These are phyloP conservation scores for Opisthograptis luteolata DNA, from an alignment of 2,888 invertebrate genomes.

Conservation along the genomic window DNA sequence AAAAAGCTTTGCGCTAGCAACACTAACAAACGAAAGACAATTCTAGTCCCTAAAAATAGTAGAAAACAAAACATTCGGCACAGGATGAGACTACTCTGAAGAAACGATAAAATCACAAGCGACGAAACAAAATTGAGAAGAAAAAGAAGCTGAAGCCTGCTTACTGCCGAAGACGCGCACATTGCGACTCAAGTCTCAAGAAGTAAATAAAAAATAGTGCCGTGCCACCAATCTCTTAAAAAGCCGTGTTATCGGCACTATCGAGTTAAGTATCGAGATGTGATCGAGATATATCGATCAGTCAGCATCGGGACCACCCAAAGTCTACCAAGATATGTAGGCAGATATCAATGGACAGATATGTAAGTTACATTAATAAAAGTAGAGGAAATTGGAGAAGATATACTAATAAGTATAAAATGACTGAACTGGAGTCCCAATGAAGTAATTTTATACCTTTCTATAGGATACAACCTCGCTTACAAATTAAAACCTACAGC, in stretches of 20 bases:
- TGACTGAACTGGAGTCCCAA: neutral
- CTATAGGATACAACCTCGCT: neutral
- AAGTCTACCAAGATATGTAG: conserved; percentile 30
- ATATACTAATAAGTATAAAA: conserved; percentile 23
- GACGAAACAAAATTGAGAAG: neutral
- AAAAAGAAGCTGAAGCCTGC: conserved; percentile 1
- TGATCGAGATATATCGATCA: conserved; percentile 52
- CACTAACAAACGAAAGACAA: neutral
- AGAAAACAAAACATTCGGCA: neutral
- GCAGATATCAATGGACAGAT: conserved; percentile 15
- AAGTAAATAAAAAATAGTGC: conserved; percentile 29
- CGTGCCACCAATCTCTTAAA: conserved; percentile 32
- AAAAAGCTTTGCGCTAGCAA: too few species aligned
- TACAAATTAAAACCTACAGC: too few species aligned
- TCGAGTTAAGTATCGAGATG: conserved; percentile 48
- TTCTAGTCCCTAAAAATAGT: too few species aligned
- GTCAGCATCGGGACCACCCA: conserved; percentile 66
- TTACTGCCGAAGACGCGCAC: conserved; percentile 1
- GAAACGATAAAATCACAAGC: neutral
- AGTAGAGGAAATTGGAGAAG: conserved; percentile 24
- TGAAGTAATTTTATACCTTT: neutral
- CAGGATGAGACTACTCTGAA: neutral
- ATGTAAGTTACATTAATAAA: conserved; percentile 20
- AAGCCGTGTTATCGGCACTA: conserved; percentile 49
- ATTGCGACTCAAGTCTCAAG: conserved; percentile 13